Percentiles rank a stretch among this genome's conserved stretches.
Evolutionary conservation across 2,888 invertebrate genomes (phyloP).

Genomic region (Vesta saturnalis): DNA sequence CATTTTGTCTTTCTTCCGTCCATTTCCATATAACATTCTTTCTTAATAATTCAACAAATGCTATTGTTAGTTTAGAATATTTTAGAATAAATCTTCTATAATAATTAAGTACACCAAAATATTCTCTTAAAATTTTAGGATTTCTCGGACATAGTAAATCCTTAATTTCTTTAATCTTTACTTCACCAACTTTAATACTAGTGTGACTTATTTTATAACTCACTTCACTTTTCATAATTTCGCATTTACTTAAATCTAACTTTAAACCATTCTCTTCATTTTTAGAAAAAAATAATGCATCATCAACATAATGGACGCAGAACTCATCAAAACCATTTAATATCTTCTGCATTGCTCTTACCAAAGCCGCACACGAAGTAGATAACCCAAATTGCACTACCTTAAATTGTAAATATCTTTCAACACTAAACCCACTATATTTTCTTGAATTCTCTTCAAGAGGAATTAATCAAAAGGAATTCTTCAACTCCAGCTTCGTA

Average conservation of each 20-base stretch:
- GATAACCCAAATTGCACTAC: no score
- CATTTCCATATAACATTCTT: neutral
- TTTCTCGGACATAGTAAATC: neutral
- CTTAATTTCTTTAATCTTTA: neutral
- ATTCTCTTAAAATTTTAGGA: neutral
- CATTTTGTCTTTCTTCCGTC: neutral
- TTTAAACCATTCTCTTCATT: neutral
- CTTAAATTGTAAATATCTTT: slow-evolving; percentile 20
- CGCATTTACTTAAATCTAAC: neutral
- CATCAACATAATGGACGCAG: slow-evolving; percentile 21
- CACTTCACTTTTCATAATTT: slow-evolving; percentile 5
- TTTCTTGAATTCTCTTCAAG: neutral
- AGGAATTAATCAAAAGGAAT: no score
- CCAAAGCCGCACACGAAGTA: slow-evolving; percentile 3
- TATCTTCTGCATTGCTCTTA: slow-evolving; percentile 16
- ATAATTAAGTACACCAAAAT: neutral
- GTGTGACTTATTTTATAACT: neutral
- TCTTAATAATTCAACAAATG: neutral
- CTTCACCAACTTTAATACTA: neutral
- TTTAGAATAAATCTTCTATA: no score
- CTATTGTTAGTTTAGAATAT: neutral
- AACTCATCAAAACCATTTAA: slow-evolving; percentile 20
- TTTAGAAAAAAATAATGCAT: slow-evolving; percentile 17
- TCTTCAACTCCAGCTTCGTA: no score
- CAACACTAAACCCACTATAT: no score